phyloP scores from a whole-genome alignment of 2,797 vertebrate genomes.

The Eulemur mongoz region DNA sequence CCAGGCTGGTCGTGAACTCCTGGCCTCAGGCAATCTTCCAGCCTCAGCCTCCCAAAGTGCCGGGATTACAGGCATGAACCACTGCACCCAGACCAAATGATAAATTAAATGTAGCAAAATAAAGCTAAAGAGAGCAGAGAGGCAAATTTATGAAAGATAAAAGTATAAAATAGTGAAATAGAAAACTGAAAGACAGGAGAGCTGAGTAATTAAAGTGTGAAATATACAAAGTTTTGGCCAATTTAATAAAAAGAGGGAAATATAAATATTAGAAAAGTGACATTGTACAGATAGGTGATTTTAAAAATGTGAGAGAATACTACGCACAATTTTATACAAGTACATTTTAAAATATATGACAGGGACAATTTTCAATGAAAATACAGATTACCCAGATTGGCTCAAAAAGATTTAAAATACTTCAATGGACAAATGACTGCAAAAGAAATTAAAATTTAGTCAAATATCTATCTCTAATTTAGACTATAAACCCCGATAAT shows the following conservation, averaged over 20 bases:
- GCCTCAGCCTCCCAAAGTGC: background rate
- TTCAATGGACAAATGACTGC: background rate
- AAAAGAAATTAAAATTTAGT: background rate
- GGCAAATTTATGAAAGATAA: background rate
- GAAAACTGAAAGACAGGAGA: background rate
- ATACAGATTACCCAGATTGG: background rate
- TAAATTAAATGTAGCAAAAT: conserved; percentile 8
- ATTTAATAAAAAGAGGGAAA: background rate
- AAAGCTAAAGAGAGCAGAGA: background rate
- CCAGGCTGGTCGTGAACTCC: background rate
- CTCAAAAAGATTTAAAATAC: background rate
- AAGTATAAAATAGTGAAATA: conserved; percentile 6
- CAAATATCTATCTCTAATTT: background rate
- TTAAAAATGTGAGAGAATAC: background rate
- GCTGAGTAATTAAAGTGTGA: background rate
- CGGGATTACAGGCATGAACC: background rate
- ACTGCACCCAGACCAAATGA: background rate
- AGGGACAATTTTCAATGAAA: background rate
- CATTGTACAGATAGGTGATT: background rate
- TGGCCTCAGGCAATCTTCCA: background rate
- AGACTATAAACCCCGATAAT: background rate
- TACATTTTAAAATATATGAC: background rate
- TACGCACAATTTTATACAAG: background rate
- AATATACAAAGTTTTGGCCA: background rate
- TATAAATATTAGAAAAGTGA: background rate